Evolutionary conservation across 2,888 invertebrate genomes (phyloP), one percentile per base, ranked within the genome.

Genomic region (Diarsia dahlii): DNA sequence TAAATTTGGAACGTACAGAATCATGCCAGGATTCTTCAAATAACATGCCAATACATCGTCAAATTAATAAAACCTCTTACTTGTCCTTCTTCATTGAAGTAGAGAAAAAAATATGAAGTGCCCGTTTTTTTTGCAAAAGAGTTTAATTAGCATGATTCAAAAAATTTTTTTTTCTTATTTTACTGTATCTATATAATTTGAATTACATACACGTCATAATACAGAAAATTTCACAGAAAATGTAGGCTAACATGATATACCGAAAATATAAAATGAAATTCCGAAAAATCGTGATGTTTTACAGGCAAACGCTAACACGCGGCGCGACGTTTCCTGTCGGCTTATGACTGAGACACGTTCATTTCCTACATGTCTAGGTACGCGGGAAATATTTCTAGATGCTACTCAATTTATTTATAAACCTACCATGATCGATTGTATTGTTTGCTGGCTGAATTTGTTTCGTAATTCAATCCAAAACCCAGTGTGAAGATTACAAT

Each of bases 341-440:
- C 68, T 75, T 74, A 76, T 78, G 68, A 60, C 72, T 56, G 48
- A 74, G 84, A 79, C 74, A 78, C 54, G 48, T 84, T 84, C 77
- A 84, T 78, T 85, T 80, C 80, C 82, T 76, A 56, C 54, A 66
- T 48, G 80, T 80, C 76, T 73, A n/a, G 45, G 15, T n/a, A 15
- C 9, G 23, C n/a, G 52, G 63, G 58, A 69, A 72, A 68, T 74
- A 58, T 71, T 60, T 71, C 9, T 52, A 39, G n/a, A 23, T 52
- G 12, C 34, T 15, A 23, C 23, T n/a, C 28, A 45, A 46, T 74
- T 34, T 54, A 58, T 54, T 45, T 15, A 8, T n/a, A 79, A 58
- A 69, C 5, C 34, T 54, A 6, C 10, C 1, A n/a, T 62, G 48
- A 9, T 34, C 45, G 39, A 34, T 45, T 66, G 68, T 54, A 28